Conservation (phyloP, 1,140 invertebrate species). For the Drosophila lacertosa region DNA sequence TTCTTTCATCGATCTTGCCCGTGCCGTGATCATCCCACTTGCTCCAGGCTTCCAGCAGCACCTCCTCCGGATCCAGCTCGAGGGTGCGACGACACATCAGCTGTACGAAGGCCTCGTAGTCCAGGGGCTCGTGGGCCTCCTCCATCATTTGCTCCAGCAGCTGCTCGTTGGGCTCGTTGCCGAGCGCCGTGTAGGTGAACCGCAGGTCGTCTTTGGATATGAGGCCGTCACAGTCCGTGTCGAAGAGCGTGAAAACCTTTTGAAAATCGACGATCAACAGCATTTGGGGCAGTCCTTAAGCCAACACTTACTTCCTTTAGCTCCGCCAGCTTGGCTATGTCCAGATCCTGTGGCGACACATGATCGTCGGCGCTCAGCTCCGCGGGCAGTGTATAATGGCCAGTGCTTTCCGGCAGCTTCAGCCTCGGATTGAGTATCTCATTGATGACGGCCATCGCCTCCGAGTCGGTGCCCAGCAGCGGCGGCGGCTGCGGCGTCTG, state of each 20-base stretch:
- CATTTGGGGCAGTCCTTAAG: neutral
- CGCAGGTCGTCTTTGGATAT: conserved; percentile 86
- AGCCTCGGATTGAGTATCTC: conserved; percentile 84
- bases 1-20: conserved; percentile 86
- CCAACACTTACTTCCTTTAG: conserved; percentile 85
- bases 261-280: neutral
- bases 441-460: conserved; percentile 84
- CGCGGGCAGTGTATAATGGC: conserved; percentile 85
- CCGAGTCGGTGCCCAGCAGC: conserved; percentile 56
- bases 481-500: conserved; percentile 55
- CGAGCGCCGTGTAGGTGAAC: conserved; percentile 86
- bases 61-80: conserved; percentile 87
- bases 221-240: conserved; percentile 86
- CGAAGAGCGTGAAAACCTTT: conserved; percentile 87
- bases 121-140: conserved; percentile 86
- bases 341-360: conserved; percentile 85
- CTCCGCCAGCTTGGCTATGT: conserved; percentile 86
- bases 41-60: conserved; percentile 86
- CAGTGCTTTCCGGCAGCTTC: conserved; percentile 78
- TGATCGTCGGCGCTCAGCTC: conserved; percentile 84
- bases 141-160: conserved; percentile 86
- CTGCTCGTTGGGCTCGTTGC: conserved; percentile 85
- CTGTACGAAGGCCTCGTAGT: conserved; percentile 87
- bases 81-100: conserved; percentile 86
- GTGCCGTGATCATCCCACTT: conserved; percentile 87